Evolutionary conservation across 2,888 invertebrate species (phyloP), one percentile per base, ranked within the genome.

Genomic region (Tillus elongatus): DNA sequence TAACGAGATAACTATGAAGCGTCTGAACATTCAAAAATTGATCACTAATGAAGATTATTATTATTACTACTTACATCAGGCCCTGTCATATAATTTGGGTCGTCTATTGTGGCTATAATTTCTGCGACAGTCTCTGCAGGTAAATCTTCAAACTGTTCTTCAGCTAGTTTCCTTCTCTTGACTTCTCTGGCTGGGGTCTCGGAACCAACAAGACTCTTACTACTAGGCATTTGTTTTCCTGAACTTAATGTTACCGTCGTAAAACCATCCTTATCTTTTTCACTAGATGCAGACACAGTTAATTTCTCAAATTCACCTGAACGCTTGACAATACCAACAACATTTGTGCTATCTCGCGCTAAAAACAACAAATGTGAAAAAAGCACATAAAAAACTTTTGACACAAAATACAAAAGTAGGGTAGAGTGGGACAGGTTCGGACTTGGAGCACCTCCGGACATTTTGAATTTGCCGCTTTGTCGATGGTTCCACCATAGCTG

Each of bases 51-150:
- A 15, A 12, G 6, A 4, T 9, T 33, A 34, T 9, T 14, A 32
- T 11, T 33, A 33, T 32, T 34, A 14, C 15, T 35, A 62, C 71
- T 68, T 52, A 82, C 84, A 60, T 86, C 85, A 2, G 86, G 83
- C 2, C 86, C 86, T 38, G 81, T 79, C 77, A 87, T 84, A 46
- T 84, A 81, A 58, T 82, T 82, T 1, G 87, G 86, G 60, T 90
- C 87, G 35, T 79, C 77, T 42, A 91, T 85, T 11, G 82, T 81
- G 30, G 84, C 82, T 31, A 91, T 77, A 24, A 91, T 84, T 53
- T 88, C 82, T 3, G 82, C 74, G 0, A 92, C 81, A 0, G 82
- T 79, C 6, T 88, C 81, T 40, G 82, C 78, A 29, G 82, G 74
- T 35, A 90, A 71, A 68, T 91, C 91, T 40, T 80, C 81, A 29